phyloP scores from a whole-genome alignment of 2,888 invertebrate species.

The Hypselothyrea guttata region DNA sequence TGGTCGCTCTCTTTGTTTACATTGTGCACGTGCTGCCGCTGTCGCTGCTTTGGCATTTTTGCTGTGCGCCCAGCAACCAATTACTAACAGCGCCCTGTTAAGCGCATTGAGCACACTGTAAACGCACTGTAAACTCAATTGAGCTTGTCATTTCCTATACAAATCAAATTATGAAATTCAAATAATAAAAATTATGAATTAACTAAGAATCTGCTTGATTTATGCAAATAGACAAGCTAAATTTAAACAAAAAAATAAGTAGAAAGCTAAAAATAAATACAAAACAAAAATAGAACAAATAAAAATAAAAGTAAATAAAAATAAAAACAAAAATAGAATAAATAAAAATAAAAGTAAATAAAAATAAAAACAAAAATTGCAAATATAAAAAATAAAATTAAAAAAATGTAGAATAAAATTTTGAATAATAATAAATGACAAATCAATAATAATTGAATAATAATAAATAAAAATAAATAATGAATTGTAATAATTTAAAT shows the following conservation, averaged over 20 bases:
- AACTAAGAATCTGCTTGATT: no score
- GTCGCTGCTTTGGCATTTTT: slow-evolving; percentile 32
- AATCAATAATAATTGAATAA: background rate
- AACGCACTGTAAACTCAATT: background rate
- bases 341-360: background rate
- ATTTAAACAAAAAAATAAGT: slow-evolving; percentile 23
- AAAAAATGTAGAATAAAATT: no score
- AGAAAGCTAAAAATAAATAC: slow-evolving; percentile 1
- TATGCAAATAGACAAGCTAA: no score
- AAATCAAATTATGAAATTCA: background rate
- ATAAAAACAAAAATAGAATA: background rate
- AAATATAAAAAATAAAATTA: background rate
- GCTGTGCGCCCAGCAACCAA: slow-evolving; percentile 56
- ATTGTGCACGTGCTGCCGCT: slow-evolving; percentile 61
- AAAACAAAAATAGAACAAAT: background rate
- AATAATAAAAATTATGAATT: background rate
- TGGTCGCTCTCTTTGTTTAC: slow-evolving; percentile 61
- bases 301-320: slow-evolving; percentile 14
- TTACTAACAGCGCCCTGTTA: slow-evolving; percentile 54
- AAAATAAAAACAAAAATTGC: background rate
- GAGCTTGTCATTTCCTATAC: no score
- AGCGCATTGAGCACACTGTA: slow-evolving; percentile 18
- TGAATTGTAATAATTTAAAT: background rate
- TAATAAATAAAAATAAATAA: slow-evolving; percentile 13
- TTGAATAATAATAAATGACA: background rate